These are phyloP conservation scores for Callorhinus ursinus DNA, from an alignment of 2,113 vertebrate species.

Conservation along the genomic window DNA sequence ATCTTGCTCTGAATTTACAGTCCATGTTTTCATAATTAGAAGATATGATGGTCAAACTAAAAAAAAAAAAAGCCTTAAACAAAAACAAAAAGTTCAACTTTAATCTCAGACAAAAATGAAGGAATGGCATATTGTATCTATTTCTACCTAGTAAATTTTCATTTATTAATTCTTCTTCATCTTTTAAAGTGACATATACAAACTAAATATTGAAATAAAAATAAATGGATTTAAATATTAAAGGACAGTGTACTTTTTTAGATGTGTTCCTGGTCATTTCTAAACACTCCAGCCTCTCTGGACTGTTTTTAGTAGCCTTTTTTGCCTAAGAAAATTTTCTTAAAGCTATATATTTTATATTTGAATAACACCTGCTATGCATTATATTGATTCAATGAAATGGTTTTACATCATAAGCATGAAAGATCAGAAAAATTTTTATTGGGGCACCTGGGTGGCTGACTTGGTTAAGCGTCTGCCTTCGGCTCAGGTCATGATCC, in stretches of 20 bases:
- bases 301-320: not conserved
- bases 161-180: not conserved
- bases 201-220: not conserved
- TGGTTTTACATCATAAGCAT: conserved; percentile 12
- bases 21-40: not conserved
- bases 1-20: not conserved
- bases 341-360: conserved; percentile 26
- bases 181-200: not conserved
- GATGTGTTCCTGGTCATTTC: not conserved
- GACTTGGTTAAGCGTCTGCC: too few relatives aligned
- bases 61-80: not conserved
- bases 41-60: not conserved
- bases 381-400: not conserved
- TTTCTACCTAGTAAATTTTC: not conserved
- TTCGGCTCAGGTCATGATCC: too few relatives aligned
- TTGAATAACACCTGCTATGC: not conserved
- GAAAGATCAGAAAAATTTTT: conserved; percentile 24
- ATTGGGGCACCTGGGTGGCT: not conserved
- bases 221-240: not conserved
- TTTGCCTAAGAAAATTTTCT: not conserved
- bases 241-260: not conserved
- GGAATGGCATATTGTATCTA: not conserved
- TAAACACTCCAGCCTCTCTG: not conserved
- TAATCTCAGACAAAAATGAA: not conserved
- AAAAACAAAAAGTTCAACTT: not conserved